Conservation (phyloP, 2,113 vertebrate species). For the Chamaetylas fuelleborni region DNA sequence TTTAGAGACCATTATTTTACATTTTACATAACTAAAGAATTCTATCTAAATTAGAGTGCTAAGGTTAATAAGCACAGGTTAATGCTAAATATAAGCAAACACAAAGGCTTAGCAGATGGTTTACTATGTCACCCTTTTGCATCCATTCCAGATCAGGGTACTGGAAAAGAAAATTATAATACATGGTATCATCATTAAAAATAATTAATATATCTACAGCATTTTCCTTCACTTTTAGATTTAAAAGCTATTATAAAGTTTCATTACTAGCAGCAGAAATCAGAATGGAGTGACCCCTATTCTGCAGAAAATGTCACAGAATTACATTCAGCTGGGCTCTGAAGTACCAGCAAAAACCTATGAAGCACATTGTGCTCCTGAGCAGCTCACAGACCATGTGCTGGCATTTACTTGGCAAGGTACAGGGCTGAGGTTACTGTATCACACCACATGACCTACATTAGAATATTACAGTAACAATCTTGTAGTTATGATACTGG, state of each 20-base stretch:
- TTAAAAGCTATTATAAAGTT: neutral
- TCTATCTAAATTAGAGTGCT: slow-evolving; percentile 34
- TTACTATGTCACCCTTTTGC: slow-evolving; percentile 44
- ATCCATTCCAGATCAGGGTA: slow-evolving; percentile 10
- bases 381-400: neutral
- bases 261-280: neutral
- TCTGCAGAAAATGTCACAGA: neutral
- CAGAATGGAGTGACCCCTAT: neutral
- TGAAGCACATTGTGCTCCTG: neutral
- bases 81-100: slow-evolving; percentile 31
- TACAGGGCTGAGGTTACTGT: neutral
- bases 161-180: slow-evolving; percentile 39
- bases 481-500: neutral
- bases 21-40: neutral
- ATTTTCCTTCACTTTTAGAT: neutral
- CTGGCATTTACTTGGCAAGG: neutral
- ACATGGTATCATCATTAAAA: neutral
- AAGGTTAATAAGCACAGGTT: slow-evolving; percentile 30
- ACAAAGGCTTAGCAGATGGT: slow-evolving; percentile 3
- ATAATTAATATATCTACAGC: neutral
- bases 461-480: neutral
- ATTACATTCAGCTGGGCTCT: neutral
- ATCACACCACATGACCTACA: neutral
- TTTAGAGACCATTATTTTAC: slow-evolving; percentile 6
- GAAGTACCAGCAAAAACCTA: neutral